Percentiles rank a stretch among this genome's conserved stretches.
Evolutionary conservation across 1,140 invertebrate genomes (phyloP).

Genomic region (Drosophila subobscura): DNA sequence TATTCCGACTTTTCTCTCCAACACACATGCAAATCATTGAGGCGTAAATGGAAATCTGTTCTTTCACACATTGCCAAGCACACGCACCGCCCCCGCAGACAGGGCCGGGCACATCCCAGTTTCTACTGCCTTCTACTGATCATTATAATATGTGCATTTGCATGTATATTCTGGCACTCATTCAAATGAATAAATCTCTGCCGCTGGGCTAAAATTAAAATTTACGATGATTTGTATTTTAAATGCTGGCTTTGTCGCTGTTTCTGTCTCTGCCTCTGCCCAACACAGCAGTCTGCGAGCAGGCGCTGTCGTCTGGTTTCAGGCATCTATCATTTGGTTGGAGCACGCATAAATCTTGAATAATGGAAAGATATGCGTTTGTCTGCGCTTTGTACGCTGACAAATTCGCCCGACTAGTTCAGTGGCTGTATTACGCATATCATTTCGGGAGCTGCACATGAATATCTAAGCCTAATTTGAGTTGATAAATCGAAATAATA

Average conservation of each 20-base stretch:
- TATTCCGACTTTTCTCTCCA: not conserved
- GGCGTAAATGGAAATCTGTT: conserved; percentile 68
- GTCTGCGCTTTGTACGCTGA: conserved; percentile 65
- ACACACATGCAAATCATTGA: conserved; percentile 51
- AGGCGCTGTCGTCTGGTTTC: conserved; percentile 47
- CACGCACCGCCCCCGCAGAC: conserved; percentile 28
- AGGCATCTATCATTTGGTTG: conserved; percentile 65
- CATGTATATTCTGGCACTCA: conserved; percentile 3
- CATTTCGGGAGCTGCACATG: conserved; percentile 40
- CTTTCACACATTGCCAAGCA: conserved; percentile 59
- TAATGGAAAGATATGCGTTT: conserved; percentile 51
- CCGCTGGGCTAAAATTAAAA: conserved; percentile 60
- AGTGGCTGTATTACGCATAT: conserved; percentile 28
- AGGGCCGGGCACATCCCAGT: conserved; percentile 12
- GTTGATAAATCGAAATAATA: conserved; percentile 55
- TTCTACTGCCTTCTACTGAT: conserved; percentile 66
- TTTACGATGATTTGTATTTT: conserved; percentile 76
- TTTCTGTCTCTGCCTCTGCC: conserved; percentile 22
- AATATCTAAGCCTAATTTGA: conserved; percentile 60
- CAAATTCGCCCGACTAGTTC: conserved; percentile 62
- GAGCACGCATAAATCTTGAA: conserved; percentile 72
- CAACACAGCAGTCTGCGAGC: conserved; percentile 1
- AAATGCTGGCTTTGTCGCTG: conserved; percentile 51
- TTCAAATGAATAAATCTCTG: conserved; percentile 61
- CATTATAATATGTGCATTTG: conserved; percentile 54